Evolutionary conservation across 2,113 vertebrate genomes (phyloP), one percentile per base, ranked within the genome.

Genomic region (Calypte anna): DNA sequence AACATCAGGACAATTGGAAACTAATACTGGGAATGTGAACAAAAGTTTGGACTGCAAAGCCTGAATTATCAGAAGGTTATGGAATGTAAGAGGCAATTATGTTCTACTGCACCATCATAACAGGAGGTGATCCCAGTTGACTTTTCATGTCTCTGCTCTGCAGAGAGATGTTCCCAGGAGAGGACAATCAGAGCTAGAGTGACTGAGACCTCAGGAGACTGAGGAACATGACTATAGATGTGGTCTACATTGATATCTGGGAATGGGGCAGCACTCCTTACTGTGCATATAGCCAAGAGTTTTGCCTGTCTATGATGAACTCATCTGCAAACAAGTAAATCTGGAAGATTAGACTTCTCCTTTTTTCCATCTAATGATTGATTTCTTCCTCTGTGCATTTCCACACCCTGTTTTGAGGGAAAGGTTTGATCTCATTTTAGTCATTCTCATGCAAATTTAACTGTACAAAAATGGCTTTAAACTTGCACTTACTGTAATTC

Each of bases 401-500:
- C 24, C 16, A 81, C 16, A 53, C 9, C 5, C 3, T 48, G 14
- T n/a, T 23, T 63, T 3, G 3, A 9, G 3, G 4, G 3, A 18
- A 33, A 66, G 7, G 3, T 40, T 79, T 82, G 27, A 63, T 79
- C 6, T 14, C 11, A 22, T 27, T 24, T 3, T 76, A 66, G 87
- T 88, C 58, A 78, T 28, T 25, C 38, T 61, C 67, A 91, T 57
- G n/a, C 46, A 94, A 82, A 70, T 1, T 4, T 86, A 46, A 11
- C 33, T 69, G 25, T 78, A 83, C 21, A 63, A 67, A 88, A 67
- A 40, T 51, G 36, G 9, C 10, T 81, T 31, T 63, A 55, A 8
- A 36, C 90, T 83, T 90, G 21, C 40, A 84, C 18, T 92, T 75
- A 30, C 7, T 38, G 9, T 69, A 90, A 63, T 94, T 96, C 28